phyloP scores from a whole-genome alignment of 2,888 invertebrate genomes.

The Thecophora atra region DNA sequence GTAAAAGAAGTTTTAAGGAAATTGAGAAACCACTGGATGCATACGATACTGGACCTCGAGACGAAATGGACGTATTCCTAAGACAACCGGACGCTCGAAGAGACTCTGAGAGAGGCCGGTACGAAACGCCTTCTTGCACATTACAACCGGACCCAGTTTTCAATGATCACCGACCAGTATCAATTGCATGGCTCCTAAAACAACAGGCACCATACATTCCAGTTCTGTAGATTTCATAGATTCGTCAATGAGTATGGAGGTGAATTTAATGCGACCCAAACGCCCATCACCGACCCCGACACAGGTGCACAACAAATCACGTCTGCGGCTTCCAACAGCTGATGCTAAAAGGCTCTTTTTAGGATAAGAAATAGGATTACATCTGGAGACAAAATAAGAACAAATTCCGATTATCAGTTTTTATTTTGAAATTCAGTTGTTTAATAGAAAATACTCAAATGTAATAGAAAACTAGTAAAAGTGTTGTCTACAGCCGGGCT shows the following conservation, averaged over 20 bases:
- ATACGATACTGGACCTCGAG: slow-evolving; percentile 98
- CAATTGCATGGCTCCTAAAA: slow-evolving; percentile 94
- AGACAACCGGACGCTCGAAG: slow-evolving; percentile 95
- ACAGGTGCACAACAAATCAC: slow-evolving; percentile 99
- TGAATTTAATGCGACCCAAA: slow-evolving; percentile 91
- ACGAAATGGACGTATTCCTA: slow-evolving; percentile 96
- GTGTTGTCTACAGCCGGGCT: too few species aligned
- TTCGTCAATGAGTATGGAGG: slow-evolving; percentile 96
- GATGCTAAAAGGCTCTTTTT: slow-evolving; percentile 90
- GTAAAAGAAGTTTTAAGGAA: slow-evolving; percentile 99
- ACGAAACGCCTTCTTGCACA: slow-evolving; percentile 98
- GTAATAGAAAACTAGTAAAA: too few species aligned
- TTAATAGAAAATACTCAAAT: too few species aligned
- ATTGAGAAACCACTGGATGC: slow-evolving; percentile 97
- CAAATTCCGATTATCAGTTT: too few species aligned
- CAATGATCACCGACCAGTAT: slow-evolving; percentile 99
- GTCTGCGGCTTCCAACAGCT: slow-evolving; percentile 93
- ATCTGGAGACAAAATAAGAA: too few species aligned
- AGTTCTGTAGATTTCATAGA: slow-evolving; percentile 98
- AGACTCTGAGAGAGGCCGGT: slow-evolving; percentile 97
- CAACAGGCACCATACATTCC: slow-evolving; percentile 99
- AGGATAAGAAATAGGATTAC: slow-evolving; percentile 92
- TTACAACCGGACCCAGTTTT: slow-evolving; percentile 97
- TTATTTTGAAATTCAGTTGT: too few species aligned
- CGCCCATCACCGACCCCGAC: slow-evolving; percentile 98